Conservation (phyloP, 2,113 vertebrate species). For the Petrocephalus microphthalmus region DNA sequence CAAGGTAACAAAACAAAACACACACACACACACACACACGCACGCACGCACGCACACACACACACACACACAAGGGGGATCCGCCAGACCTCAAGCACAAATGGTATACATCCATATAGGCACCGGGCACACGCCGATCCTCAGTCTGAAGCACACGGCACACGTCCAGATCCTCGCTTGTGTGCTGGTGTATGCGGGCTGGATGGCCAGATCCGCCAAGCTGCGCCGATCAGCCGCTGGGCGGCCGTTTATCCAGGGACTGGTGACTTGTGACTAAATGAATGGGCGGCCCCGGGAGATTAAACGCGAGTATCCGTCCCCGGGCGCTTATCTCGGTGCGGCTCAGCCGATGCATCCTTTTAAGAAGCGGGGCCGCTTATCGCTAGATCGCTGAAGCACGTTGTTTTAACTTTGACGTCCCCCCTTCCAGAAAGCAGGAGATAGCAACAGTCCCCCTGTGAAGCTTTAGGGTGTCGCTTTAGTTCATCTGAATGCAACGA, state of each 20-base stretch:
- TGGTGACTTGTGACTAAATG: not conserved
- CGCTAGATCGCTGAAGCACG: not conserved
- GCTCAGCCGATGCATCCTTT: not conserved
- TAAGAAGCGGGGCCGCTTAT: not conserved
- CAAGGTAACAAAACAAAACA: conserved; percentile 69
- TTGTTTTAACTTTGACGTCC: conserved; percentile 13
- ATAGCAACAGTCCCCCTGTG: not conserved
- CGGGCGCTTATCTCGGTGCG: not conserved
- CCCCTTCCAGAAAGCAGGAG: not conserved
- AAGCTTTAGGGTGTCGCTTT: not conserved
- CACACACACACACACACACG: conserved; percentile 10
- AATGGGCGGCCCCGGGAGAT: not conserved
- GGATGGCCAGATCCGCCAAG: not conserved
- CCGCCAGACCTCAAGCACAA: conserved; percentile 11
- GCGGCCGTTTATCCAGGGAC: not conserved
- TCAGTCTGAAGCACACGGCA: conserved; percentile 15
- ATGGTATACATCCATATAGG: conserved; percentile 18
- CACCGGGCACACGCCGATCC: conserved; percentile 5
- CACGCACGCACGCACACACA: too few relatives aligned
- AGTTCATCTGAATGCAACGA: not conserved
- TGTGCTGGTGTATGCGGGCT: not conserved
- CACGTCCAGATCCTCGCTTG: not conserved
- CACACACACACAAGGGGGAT: too few relatives aligned
- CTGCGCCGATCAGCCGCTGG: not conserved
- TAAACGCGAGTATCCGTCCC: not conserved